Percentiles rank a stretch among this genome's conserved stretches.
phyloP scores from a whole-genome alignment of 2,888 invertebrate genomes.

The Adelognathus sp. region DNA sequence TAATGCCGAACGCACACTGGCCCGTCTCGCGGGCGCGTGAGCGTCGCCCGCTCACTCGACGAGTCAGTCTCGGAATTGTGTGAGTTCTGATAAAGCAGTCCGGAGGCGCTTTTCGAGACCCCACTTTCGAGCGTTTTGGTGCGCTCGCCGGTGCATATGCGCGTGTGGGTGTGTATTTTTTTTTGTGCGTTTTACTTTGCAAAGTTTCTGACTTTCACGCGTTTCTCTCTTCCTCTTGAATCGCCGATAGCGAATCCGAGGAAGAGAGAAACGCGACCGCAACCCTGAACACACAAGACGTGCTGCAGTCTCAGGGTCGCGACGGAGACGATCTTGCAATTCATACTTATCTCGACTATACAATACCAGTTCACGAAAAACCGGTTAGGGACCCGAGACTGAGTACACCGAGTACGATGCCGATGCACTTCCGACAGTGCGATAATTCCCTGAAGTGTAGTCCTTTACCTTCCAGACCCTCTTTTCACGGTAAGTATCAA shows the following conservation, averaged over 20 bases:
- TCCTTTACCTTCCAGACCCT: too few relatives aligned
- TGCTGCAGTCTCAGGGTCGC: neutral
- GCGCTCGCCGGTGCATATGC: neutral
- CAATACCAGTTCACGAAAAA: neutral
- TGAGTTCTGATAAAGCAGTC: slow-evolving; percentile 19
- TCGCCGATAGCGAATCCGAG: neutral
- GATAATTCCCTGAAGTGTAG: too few relatives aligned
- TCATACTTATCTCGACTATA: neutral
- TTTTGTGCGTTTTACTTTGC: neutral
- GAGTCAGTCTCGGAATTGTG: slow-evolving; percentile 18
- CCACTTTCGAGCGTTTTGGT: slow-evolving; percentile 1
- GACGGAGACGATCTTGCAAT: neutral
- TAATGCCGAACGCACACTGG: slow-evolving; percentile 69
- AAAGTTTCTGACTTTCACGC: slow-evolving; percentile 22
- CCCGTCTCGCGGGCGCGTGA: too few relatives aligned
- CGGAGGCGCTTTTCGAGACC: neutral
- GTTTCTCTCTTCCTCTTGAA: neutral
- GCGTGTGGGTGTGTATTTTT: neutral
- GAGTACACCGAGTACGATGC: neutral
- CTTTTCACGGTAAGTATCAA: too few relatives aligned
- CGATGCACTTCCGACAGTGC: neutral
- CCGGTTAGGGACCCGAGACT: neutral
- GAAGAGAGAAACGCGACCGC: neutral
- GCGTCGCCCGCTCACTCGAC: slow-evolving; percentile 6
- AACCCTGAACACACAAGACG: neutral